Evolutionary conservation across 2,888 invertebrate genomes (phyloP).

Genomic region (Apamea epomidion): DNA sequence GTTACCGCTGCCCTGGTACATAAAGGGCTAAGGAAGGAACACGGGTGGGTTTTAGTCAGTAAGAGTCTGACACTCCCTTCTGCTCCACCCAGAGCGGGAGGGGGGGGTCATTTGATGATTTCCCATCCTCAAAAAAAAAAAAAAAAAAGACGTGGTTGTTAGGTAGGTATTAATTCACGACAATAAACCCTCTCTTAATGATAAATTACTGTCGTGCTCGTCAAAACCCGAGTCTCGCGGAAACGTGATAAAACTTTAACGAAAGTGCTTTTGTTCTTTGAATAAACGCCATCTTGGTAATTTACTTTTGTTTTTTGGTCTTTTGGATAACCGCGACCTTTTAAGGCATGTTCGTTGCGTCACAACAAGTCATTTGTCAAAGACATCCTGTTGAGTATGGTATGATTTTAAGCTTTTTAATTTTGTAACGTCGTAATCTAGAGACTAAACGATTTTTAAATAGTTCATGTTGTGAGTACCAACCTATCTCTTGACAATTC

Average conservation of each 20-base stretch:
- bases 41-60: too few species aligned
- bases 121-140: too few species aligned
- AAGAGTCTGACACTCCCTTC: too few species aligned
- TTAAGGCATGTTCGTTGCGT: background rate
- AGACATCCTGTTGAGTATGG: constrained; percentile 2
- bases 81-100: too few species aligned
- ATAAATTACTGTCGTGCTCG: constrained; percentile 21
- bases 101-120: too few species aligned
- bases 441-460: background rate
- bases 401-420: background rate
- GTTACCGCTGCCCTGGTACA: too few species aligned
- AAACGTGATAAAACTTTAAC: constrained; percentile 45
- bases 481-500: too few species aligned
- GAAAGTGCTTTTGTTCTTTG: constrained; percentile 41
- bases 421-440: background rate
- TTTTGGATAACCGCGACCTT: constrained; percentile 28
- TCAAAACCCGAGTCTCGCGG: constrained; percentile 4
- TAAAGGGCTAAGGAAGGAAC: too few species aligned
- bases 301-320: constrained; percentile 29
- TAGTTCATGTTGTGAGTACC: too few species aligned
- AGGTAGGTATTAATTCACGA: background rate
- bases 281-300: constrained; percentile 40
- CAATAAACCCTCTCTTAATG: constrained; percentile 8
- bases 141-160: background rate
- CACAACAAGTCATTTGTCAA: constrained; percentile 31